phyloP scores from a whole-genome alignment of 2,888 invertebrate species.

The Melanchra persicariae region DNA sequence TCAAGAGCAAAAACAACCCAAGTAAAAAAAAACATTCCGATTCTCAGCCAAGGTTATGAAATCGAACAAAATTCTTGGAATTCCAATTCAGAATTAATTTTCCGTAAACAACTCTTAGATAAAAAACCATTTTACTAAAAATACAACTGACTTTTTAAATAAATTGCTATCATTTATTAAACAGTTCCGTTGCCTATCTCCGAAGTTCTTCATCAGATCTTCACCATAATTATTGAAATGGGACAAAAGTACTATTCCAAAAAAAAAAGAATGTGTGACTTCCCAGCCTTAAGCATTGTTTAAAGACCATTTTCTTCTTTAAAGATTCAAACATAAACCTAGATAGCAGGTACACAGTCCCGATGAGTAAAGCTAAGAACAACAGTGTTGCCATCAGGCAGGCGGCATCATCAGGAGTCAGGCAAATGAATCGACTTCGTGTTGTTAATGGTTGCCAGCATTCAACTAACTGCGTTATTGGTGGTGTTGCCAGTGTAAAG shows the following conservation, averaged over 20 bases:
- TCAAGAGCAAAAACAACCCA: too few relatives aligned
- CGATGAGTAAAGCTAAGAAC: conserved; percentile 2
- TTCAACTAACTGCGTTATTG: conserved; percentile 47
- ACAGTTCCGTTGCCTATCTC: too few relatives aligned
- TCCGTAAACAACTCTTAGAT: too few relatives aligned
- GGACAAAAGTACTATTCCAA: too few relatives aligned
- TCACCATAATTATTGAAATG: too few relatives aligned
- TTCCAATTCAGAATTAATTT: background rate
- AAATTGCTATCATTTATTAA: too few relatives aligned
- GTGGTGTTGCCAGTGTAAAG: conserved; percentile 24
- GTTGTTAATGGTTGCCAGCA: conserved; percentile 56
- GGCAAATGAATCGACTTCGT: conserved; percentile 46
- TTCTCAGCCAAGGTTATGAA: background rate
- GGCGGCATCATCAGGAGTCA: conserved; percentile 2
- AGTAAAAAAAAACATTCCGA: too few relatives aligned
- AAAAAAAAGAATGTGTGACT: background rate
- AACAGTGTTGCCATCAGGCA: conserved; percentile 30
- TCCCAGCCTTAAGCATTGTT: too few relatives aligned
- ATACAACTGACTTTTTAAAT: too few relatives aligned
- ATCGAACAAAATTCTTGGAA: background rate
- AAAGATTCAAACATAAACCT: conserved; percentile 1
- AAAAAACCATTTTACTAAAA: too few relatives aligned
- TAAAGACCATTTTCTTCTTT: too few relatives aligned
- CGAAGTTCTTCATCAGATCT: too few relatives aligned
- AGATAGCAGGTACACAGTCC: conserved; percentile 2